Percentiles rank a stretch among this genome's conserved stretches.
Evolutionary conservation across 2,797 vertebrate genomes (phyloP).

Genomic region (Tadarida brasiliensis): DNA sequence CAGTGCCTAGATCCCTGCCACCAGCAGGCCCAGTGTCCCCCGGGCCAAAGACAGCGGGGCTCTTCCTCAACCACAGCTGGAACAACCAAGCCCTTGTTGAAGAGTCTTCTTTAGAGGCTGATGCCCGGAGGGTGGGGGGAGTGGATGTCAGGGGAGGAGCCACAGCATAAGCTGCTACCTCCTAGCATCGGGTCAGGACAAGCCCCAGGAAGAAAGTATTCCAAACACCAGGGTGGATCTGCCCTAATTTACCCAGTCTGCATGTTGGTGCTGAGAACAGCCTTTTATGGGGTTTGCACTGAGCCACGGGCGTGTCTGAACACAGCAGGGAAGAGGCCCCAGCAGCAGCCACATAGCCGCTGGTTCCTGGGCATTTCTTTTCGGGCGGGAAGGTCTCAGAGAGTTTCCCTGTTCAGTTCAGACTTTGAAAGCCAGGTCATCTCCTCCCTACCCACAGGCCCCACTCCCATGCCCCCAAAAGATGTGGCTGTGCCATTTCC

Average conservation of each 20-base stretch:
- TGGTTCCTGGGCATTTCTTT: conserved; percentile 21
- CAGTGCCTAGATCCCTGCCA: too few relatives aligned
- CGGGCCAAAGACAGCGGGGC: neutral
- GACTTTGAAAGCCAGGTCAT: neutral
- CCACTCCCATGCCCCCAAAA: too few relatives aligned
- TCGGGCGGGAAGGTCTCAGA: conserved; percentile 27
- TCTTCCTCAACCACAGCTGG: neutral
- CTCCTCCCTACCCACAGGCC: too few relatives aligned
- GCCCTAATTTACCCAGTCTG: conserved; percentile 85
- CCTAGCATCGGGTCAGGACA: conserved; percentile 84
- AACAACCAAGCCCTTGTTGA: neutral
- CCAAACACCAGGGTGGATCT: conserved; percentile 82
- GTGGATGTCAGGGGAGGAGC: neutral
- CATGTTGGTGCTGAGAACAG: conserved; percentile 84
- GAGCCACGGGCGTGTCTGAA: conserved; percentile 83
- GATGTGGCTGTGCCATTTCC: neutral
- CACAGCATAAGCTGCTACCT: neutral
- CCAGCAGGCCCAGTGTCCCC: neutral
- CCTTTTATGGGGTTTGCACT: conserved; percentile 84
- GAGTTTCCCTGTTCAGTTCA: neutral
- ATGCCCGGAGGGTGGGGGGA: neutral
- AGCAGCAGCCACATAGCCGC: conserved; percentile 31
- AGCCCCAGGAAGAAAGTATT: conserved; percentile 86
- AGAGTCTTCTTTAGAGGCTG: neutral
- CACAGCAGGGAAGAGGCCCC: conserved; percentile 89